Conservation (phyloP, 2,888 invertebrate genomes). For the Drosophila pseudotalamancana region DNA sequence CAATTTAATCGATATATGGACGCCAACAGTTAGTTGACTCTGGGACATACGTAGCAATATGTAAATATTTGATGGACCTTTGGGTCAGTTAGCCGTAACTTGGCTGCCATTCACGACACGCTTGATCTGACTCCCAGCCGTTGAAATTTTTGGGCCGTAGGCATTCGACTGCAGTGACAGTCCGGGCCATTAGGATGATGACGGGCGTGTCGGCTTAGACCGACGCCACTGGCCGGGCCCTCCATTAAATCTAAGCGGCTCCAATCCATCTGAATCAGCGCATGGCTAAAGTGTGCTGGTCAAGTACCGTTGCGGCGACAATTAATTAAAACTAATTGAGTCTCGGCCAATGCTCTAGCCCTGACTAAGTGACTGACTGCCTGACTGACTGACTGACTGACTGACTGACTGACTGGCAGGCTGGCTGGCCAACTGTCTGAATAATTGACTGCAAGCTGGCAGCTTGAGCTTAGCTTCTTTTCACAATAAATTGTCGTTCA, state of each 20-base stretch:
- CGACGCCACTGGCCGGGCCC: constrained; percentile 32
- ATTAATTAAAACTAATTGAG: constrained; percentile 77
- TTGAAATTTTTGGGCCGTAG: constrained; percentile 28
- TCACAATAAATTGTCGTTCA: constrained; percentile 70
- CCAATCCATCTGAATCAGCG: constrained; percentile 66
- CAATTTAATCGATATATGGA: constrained; percentile 67
- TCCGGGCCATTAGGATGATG: constrained; percentile 36
- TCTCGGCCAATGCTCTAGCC: constrained; percentile 30
- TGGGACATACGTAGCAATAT: constrained; percentile 17
- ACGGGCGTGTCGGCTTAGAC: constrained; percentile 18
- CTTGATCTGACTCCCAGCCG: constrained; percentile 60
- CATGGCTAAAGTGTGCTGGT: constrained; percentile 17
- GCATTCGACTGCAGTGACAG: constrained; percentile 12
- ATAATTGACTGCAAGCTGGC: constrained; percentile 24
- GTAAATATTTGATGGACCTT: constrained; percentile 60
- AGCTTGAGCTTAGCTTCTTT: constrained; percentile 6
- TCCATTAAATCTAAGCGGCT: constrained; percentile 56
- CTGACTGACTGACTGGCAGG: constrained; percentile 2
- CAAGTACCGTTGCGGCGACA: constrained; percentile 65
- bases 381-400: constrained; percentile 2
- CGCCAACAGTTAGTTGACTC: constrained; percentile 58
- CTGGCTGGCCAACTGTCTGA: constrained; percentile 9
- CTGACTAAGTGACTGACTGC: not conserved
- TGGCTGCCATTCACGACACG: constrained; percentile 61
- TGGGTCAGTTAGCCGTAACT: constrained; percentile 43